phyloP scores from a whole-genome alignment of 2,797 vertebrate genomes.

The Syncerus caffer region DNA sequence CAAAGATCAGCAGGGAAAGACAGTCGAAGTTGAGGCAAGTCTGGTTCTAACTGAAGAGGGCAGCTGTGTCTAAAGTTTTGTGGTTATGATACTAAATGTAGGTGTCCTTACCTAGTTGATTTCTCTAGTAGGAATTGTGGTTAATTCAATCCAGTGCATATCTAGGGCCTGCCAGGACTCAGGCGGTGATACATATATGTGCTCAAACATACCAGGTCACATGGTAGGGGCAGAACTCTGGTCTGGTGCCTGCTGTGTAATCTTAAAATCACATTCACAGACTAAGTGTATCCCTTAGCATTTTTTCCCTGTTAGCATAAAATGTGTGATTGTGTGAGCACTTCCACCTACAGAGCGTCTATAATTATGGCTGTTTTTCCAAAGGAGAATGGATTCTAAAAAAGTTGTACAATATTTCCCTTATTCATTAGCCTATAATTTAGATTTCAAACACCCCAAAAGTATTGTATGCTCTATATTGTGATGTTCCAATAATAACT shows the following conservation, averaged over 20 bases:
- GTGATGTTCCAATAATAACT: conserved; percentile 74
- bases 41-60: conserved; percentile 23
- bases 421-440: conserved; percentile 67
- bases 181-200: not conserved
- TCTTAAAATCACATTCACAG: conserved; percentile 37
- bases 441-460: conserved; percentile 48
- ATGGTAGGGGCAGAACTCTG: not conserved
- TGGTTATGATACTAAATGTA: not conserved
- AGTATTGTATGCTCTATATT: conserved; percentile 50
- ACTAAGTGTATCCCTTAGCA: conserved; percentile 42
- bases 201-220: not conserved
- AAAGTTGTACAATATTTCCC: conserved; percentile 65
- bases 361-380: conserved; percentile 63
- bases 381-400: conserved; percentile 66
- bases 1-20: not conserved
- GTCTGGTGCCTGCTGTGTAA: not conserved
- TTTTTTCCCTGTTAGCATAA: conserved; percentile 48
- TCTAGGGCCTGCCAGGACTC: not conserved
- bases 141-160: not conserved
- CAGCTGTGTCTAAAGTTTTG: not conserved
- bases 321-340: conserved; percentile 55
- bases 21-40: not conserved
- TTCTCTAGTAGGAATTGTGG: not conserved
- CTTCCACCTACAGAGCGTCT: conserved; percentile 61
- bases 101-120: not conserved